Base-by-base conservation (phyloP, 2,888 invertebrate genomes). In the Ypsolopha scabrella region DNA sequence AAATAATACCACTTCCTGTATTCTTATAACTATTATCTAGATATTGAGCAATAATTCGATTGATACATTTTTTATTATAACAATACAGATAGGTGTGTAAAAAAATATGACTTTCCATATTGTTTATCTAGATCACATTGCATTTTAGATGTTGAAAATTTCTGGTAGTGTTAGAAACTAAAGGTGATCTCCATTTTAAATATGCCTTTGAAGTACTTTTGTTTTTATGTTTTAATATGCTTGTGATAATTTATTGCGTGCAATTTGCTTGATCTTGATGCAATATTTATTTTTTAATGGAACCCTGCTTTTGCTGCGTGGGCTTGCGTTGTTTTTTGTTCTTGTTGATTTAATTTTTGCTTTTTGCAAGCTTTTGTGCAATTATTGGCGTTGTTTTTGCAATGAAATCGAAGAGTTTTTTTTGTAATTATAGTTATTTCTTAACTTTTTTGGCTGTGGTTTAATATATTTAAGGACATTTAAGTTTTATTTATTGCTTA, bases 301-400 rank as follows among this genome's bases (percentile, higher is more conserved):
- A 33, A 33, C 6, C 24, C 39, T 49, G 11, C 33, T 33, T 46
- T 46, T 34, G 46, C 46, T 33, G 24, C 34, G 11, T n/a, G 13
- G 43, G 43, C 43, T 43, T 43, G 13, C 13, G 24, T 43, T 43
- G 13, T 43, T 43, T 24, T 9, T 14, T 43, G 24, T 43, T 43
- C 14, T 13, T 43, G 43, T 11, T 43, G 43, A 14, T 46, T 46
- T 35, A 34, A 45, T 47, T 36, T 24, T 24, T 41, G 36, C 14
- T 11, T 47, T 46, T 50, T n/a, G 47, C 37, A 47, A 47, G 47
- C 47, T 47, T 47, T 47, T 13, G 47, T 47, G 47, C 47, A 47
- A 47, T 47, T 24, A 24, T 24, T 24, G 24, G 24, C 24, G 24
- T 24, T 24, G 24, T 24, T 24, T 24, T 24, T 24, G 24, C 24